Evolutionary conservation across 2,797 vertebrate species (phyloP), one percentile per base, ranked within the genome.

Genomic region (Cossypha niveicapilla): DNA sequence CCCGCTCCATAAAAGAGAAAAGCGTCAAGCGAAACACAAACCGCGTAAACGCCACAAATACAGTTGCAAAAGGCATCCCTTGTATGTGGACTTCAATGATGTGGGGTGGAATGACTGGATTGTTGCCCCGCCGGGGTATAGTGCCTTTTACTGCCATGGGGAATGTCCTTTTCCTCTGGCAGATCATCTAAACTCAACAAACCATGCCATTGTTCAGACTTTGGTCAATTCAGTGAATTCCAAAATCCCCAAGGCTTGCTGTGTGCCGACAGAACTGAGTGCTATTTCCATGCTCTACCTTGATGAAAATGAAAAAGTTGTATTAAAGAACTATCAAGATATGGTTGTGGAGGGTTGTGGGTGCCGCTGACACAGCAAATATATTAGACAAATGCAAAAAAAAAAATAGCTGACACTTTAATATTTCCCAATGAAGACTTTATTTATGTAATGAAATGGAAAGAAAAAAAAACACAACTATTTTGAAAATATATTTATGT

Each of bases 401-500:
- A 90, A 91, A 54, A 83, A 86, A 93, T 65, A 94, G 98, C 97
- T 98, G 98, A 99, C 98, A 99, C 98, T 99, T 98, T 98, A 98
- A 97, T 98, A 98, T 98, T 99, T 99, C 98, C 98, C 98, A 99
- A 98, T 99, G 98, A 99, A 99, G 98, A 99, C 98, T 98, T 98
- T 99, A 99, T 99, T 99, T 99, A 99, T 99, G 98, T 98, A 97
- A 98, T 97, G 98, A 98, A 98, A 99, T 98, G 97, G 95, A 97
- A 97, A 97, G 97, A 35, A 97, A 98, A 97, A 97, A 97, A 97
- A 98, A 98, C 96, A 98, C 98, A 98, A 98, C 98, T 99, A 99
- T 99, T 98, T 99, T 98, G 98, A 98, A 98, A 98, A 99, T 99
- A 99, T 99, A 99, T 99, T 99, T 99, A 99, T 99, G 98, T 99